Conservation (phyloP, 2,797 vertebrate species). For the Atherinosoma microstoma region DNA sequence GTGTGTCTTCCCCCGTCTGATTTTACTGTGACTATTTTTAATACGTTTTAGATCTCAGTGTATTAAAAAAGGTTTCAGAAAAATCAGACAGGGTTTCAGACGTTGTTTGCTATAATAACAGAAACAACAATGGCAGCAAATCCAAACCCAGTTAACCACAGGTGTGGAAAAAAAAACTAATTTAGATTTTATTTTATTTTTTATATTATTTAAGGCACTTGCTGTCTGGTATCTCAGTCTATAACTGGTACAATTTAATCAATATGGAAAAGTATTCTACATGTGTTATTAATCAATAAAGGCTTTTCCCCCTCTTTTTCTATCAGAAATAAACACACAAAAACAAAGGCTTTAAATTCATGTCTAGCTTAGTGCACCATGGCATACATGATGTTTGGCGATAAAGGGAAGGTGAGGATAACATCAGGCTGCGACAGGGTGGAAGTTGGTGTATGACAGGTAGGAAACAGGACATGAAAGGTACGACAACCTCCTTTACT, state of each 20-base stretch:
- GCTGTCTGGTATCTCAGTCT: background rate
- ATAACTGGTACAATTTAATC: background rate
- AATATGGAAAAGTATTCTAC: background rate
- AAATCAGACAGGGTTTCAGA: too few species aligned
- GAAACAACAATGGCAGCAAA: too few species aligned
- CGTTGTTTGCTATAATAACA: too few species aligned
- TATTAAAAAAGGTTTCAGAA: too few species aligned
- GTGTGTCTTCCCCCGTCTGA: background rate
- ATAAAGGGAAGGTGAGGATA: constrained; percentile 3
- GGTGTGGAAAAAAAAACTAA: too few species aligned
- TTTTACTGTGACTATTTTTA: background rate
- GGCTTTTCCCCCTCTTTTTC: background rate
- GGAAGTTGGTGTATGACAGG: constrained; percentile 22
- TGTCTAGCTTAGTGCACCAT: background rate
- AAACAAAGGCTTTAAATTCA: background rate
- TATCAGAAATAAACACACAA: background rate
- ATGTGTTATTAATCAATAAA: too few species aligned
- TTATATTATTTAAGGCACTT: too few species aligned
- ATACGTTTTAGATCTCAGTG: background rate
- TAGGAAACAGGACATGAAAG: constrained; percentile 15
- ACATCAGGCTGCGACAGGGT: constrained; percentile 11
- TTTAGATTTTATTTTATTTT: too few species aligned
- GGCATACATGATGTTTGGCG: background rate
- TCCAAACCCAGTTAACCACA: too few species aligned
- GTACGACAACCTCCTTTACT: constrained; percentile 27